Base-by-base conservation (phyloP, 2,797 vertebrate genomes). In the Vultur gryphus region DNA sequence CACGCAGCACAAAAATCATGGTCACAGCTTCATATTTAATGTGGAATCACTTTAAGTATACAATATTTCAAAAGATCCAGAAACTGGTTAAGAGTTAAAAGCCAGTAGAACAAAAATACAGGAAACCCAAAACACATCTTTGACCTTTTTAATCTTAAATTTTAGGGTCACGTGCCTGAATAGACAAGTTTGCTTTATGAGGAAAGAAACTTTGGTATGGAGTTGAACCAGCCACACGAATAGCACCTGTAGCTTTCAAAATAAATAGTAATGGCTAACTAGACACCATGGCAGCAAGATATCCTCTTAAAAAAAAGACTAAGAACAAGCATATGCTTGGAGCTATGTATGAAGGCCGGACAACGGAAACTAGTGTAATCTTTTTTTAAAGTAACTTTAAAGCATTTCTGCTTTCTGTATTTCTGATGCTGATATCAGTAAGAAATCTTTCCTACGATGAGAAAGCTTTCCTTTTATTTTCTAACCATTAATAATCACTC, bases 1-100 rank as follows among this genome's bases (percentile, higher is more conserved):
- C 79, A 97, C 91, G 91, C 93, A 82, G 87, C 3, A 4, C 80
- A 94, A 86, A 90, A 93, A 66, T 88, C 39, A 96, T 44, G 37
- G 94, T 97, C 96, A 97, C 96, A 97, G 94, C 94, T 95, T 97
- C 64, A 80, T 93, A 69, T 93, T 97, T 97, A 96, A 97, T 96
- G 95, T 94, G 91, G 94, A 97, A 97, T 92, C 83, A 95, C 93
- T 91, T 88, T 91, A 95, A 78, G 92, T 92, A 94, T 58, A 96
- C 96, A 97, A 16, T 92, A 96, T 48, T 92, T 96, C 65, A 93
- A 94, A 94, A 97, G 69, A 95, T 95, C 80, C 89, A 96, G 82
- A 92, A 95, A 96, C 72, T 81, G 37, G 61, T 93, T 94, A 94
- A 86, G 91, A 96, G 48, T 77, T 89, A 75, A 57, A 89, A 91